Base-by-base conservation (phyloP, 2,888 invertebrate genomes). In the Ichneumoninae sp. region DNA sequence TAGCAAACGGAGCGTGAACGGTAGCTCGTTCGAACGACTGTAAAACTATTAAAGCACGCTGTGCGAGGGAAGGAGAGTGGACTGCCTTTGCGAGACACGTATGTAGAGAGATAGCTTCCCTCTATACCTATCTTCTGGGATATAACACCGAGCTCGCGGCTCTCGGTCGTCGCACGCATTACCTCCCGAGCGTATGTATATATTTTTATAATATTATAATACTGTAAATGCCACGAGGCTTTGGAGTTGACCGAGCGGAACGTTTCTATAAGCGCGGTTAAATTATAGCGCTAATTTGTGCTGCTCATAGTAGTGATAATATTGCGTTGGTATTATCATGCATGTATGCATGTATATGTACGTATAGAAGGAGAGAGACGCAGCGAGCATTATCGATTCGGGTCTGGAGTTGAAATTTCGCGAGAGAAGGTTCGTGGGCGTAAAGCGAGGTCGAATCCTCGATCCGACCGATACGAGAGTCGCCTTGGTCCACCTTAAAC, bases 1-100 rank as follows among this genome's bases (percentile, higher is more conserved):
- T 72, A 83, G 83, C 86, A 90, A 90, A 89, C 89, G 90, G 88
- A 90, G 90, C 90, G 87, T 90, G 87, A 90, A 90, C 87, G 84
- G 84, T 85, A 84, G 86, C 84, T 85, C 84, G 86, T 87, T 86
- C 86, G 87, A 88, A 57, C 87, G 80, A 82, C 80, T 82, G 85
- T 82, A 60, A 76, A 86, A 85, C 86, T 85, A 88, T 88, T 88
- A 84, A 83, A 62, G 62, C 62, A 62, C 13, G 30, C 62, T 62
- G 62, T 5, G 44, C 44, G 62, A 62, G 30, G 62, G 33, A 62
- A 30, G 30, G 62, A 62, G 62, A 62, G 30, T 62, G 10, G 62
- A 22, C 60, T 26, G 60, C 5, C 60, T 62, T 13, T 62, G 7
- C 62, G 62, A 30, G 62, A 62, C 62, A 30, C 30, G 33, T 62